Conservation (phyloP, 2,113 vertebrate genomes). For the Phycodurus eques region DNA sequence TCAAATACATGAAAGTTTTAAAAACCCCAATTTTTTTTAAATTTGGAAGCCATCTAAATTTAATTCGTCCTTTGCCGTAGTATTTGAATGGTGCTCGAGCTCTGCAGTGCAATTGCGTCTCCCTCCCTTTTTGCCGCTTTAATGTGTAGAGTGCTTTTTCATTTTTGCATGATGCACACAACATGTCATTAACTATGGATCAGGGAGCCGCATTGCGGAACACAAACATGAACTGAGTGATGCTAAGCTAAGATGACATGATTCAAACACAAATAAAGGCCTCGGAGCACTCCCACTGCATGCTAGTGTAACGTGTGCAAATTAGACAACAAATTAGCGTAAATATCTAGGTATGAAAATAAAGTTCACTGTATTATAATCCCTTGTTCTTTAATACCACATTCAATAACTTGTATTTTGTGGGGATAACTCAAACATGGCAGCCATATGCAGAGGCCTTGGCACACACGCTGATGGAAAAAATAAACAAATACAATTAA, state of each 20-base stretch:
- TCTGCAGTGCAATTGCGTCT: conserved; percentile 35
- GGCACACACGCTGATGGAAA: conserved; percentile 2
- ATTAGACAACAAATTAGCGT: background rate
- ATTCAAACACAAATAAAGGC: conserved; percentile 44
- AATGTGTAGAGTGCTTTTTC: conserved; percentile 42
- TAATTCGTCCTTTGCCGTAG: conserved; percentile 40
- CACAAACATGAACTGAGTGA: conserved; percentile 37
- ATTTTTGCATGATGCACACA: conserved; percentile 54
- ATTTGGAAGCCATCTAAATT: conserved; percentile 25
- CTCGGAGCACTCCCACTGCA: background rate
- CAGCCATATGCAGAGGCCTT: conserved; percentile 9
- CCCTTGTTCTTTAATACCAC: background rate
- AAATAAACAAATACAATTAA: conserved; percentile 29
- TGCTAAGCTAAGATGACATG: conserved; percentile 43
- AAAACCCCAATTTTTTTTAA: background rate
- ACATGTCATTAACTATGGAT: conserved; percentile 60
- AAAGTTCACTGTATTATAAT: background rate
- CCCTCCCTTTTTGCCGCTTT: conserved; percentile 49
- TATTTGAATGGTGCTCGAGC: conserved; percentile 23
- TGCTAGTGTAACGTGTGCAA: conserved; percentile 13
- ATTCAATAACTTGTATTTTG: background rate
- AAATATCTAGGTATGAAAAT: background rate
- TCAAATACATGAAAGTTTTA: too few relatives aligned
- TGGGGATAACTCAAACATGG: too few relatives aligned
- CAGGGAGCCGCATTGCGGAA: conserved; percentile 35